phyloP scores from a whole-genome alignment of 2,888 invertebrate species.

The Hartigia nigra region DNA sequence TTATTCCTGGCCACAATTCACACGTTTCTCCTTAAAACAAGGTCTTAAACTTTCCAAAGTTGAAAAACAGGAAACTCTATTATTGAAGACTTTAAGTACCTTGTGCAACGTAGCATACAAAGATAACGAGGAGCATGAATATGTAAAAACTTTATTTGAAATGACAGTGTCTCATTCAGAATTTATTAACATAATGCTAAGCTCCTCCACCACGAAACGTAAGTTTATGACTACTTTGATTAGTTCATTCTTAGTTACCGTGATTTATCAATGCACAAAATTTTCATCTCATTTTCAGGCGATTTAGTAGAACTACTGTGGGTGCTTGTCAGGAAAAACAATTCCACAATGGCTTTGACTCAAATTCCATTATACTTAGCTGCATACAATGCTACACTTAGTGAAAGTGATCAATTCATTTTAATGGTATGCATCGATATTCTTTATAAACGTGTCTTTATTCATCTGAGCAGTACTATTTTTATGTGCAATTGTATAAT shows the following conservation, averaged over 20 bases:
- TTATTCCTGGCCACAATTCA: slow-evolving; percentile 58
- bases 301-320: slow-evolving; percentile 75
- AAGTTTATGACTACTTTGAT: slow-evolving; percentile 23
- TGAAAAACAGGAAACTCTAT: slow-evolving; percentile 55
- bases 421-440: slow-evolving; percentile 59
- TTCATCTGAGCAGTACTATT: not conserved
- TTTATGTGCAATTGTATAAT: not conserved
- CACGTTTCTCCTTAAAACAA: slow-evolving; percentile 72
- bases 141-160: slow-evolving; percentile 72
- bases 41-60: slow-evolving; percentile 69
- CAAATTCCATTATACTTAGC: slow-evolving; percentile 83
- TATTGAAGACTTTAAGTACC: slow-evolving; percentile 70
- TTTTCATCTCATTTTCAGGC: slow-evolving; percentile 64
- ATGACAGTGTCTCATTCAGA: slow-evolving; percentile 83
- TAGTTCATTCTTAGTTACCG: not conserved
- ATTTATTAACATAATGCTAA: slow-evolving; percentile 77
- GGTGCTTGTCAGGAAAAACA: slow-evolving; percentile 73
- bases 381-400: slow-evolving; percentile 81
- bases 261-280: not conserved
- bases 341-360: slow-evolving; percentile 72
- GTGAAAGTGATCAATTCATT: slow-evolving; percentile 77
- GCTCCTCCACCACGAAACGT: slow-evolving; percentile 59
- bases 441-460: not conserved
- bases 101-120: slow-evolving; percentile 71
- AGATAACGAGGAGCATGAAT: slow-evolving; percentile 67